These are phyloP conservation scores for Corticium candelabrum DNA, from an alignment of 37 sponge, comb jelly and placozoan genomes.

Conservation along the genomic window DNA sequence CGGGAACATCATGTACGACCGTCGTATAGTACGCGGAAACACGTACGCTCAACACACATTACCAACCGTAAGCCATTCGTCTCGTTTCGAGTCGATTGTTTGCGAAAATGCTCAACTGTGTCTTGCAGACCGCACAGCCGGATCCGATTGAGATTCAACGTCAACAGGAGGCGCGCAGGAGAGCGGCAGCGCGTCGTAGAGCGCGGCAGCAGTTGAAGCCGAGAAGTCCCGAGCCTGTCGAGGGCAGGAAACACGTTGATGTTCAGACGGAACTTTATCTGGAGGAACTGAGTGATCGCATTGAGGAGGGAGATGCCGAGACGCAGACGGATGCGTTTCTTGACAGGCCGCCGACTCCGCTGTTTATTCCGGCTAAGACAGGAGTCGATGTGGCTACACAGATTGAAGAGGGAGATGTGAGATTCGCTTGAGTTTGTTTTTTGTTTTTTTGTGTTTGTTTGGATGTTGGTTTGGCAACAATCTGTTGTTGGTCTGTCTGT, in stretches of 20 bases:
- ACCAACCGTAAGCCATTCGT: not conserved
- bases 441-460: not conserved
- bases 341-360: constrained; percentile 91
- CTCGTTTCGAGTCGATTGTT: not conserved
- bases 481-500: not conserved
- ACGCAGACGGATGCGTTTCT: constrained; percentile 97
- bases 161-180: constrained; percentile 79
- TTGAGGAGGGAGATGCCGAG: constrained; percentile 81
- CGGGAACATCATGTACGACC: constrained; percentile 95
- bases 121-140: constrained; percentile 71
- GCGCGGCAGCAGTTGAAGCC: constrained; percentile 63
- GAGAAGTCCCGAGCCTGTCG: constrained; percentile 79
- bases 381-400: constrained; percentile 87
- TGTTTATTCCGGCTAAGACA: constrained; percentile 96
- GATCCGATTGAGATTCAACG: constrained; percentile 87
- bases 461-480: not conserved
- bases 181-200: constrained; percentile 65
- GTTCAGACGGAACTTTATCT: constrained; percentile 98
- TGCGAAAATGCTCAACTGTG: not conserved
- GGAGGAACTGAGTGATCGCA: constrained; percentile 72
- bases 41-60: constrained; percentile 91
- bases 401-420: constrained; percentile 93
- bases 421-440: not conserved
- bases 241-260: constrained; percentile 88
- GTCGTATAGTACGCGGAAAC: constrained; percentile 86